These are phyloP conservation scores for Microctonus aethiopoides DNA, from an alignment of 2,888 invertebrate species.

Conservation along the genomic window DNA sequence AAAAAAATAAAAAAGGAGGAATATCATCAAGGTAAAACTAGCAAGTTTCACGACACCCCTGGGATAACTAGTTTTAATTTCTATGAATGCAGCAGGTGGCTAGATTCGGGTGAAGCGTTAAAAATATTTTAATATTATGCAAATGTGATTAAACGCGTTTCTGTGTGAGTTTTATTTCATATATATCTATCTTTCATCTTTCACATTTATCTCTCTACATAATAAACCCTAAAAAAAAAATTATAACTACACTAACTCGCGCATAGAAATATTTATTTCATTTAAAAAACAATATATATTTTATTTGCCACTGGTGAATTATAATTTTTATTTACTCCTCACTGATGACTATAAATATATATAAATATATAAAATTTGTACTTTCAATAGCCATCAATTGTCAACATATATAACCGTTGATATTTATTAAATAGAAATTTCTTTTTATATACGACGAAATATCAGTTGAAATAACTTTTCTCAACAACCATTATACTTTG, in stretches of 20 bases:
- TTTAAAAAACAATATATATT: too few relatives aligned
- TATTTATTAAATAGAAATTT: too few relatives aligned
- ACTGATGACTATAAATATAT: too few relatives aligned
- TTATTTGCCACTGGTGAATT: background rate
- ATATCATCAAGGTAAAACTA: conserved; percentile 9
- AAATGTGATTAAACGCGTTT: conserved; percentile 59
- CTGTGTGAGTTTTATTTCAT: conserved; percentile 21
- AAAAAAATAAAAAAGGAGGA: conserved; percentile 9
- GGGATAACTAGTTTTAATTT: conserved; percentile 53
- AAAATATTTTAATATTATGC: conserved; percentile 64
- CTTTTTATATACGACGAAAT: too few relatives aligned
- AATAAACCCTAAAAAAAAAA: too few relatives aligned
- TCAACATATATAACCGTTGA: too few relatives aligned
- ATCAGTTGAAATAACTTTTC: background rate
- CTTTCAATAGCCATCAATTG: too few relatives aligned
- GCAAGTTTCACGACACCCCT: conserved; percentile 38
- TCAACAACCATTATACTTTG: background rate
- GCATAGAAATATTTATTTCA: too few relatives aligned
- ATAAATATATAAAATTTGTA: too few relatives aligned
- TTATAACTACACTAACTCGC: too few relatives aligned
- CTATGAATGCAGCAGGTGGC: conserved; percentile 40
- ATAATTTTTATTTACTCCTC: too few relatives aligned
- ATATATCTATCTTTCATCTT: conserved; percentile 12
- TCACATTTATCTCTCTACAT: conserved; percentile 18
- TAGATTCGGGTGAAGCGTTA: conserved; percentile 50